Percentiles rank a stretch among this genome's conserved stretches.
phyloP scores from a whole-genome alignment of 2,888 invertebrate genomes.

The Microplitis deprimator region DNA sequence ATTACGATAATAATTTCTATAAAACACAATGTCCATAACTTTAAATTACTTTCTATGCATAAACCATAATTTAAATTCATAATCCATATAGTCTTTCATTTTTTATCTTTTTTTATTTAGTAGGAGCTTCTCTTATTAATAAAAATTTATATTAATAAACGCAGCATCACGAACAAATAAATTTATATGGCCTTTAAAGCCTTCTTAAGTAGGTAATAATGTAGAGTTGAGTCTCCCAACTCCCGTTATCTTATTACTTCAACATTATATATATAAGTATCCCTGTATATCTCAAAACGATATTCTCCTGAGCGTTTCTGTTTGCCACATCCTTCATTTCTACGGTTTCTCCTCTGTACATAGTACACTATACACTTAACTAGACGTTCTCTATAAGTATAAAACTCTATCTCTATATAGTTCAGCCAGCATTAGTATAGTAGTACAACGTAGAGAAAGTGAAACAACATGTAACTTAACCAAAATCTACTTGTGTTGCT shows the following conservation, averaged over 20 bases:
- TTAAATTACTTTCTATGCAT: too few species aligned
- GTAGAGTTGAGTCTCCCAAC: slow-evolving; percentile 49
- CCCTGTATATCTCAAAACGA: slow-evolving; percentile 23
- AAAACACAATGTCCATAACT: too few species aligned
- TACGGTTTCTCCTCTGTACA: neutral
- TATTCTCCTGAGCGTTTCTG: neutral
- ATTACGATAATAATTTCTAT: too few species aligned
- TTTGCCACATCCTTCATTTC: slow-evolving; percentile 28
- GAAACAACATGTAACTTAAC: slow-evolving; percentile 30
- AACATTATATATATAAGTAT: slow-evolving; percentile 41
- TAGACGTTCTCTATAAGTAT: neutral
- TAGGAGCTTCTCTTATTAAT: neutral
- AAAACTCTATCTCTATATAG: neutral
- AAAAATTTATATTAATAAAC: slow-evolving; percentile 36
- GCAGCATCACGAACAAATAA: slow-evolving; percentile 19
- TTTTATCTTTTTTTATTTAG: too few species aligned
- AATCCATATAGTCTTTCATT: too few species aligned
- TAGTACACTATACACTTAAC: neutral
- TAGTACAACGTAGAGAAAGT: neutral
- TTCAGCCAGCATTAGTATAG: neutral
- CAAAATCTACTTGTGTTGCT: slow-evolving; percentile 7
- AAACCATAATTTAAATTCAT: too few species aligned
- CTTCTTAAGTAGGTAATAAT: slow-evolving; percentile 50
- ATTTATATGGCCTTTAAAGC: neutral
- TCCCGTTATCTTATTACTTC: slow-evolving; percentile 60